Evolutionary conservation across 2,888 invertebrate species (phyloP).

Genomic region (Dorcus parallelipipedus): DNA sequence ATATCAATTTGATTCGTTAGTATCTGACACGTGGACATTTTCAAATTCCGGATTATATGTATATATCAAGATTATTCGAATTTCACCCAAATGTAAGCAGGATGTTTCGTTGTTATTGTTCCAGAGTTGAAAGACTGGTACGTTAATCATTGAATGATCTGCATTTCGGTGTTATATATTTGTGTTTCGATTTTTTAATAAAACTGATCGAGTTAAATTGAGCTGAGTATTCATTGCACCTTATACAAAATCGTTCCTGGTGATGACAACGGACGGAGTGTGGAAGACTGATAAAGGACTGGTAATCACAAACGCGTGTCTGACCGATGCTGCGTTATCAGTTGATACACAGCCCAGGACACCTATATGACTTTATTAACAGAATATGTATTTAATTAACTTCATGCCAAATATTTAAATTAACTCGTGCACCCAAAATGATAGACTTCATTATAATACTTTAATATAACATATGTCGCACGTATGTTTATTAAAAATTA

Average conservation of each 20-base stretch:
- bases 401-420: constrained; percentile 39
- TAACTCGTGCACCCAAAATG: constrained; percentile 16
- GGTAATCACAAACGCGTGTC: constrained; percentile 43
- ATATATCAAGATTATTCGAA: not conserved
- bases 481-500: not conserved
- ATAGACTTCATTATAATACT: constrained; percentile 35
- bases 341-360: constrained; percentile 41
- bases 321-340: constrained; percentile 44
- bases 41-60: not conserved
- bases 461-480: constrained; percentile 37
- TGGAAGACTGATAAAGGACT: constrained; percentile 41
- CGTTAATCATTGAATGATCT: too few relatives aligned
- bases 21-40: not conserved
- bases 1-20: constrained; percentile 1
- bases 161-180: too few relatives aligned
- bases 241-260: too few relatives aligned
- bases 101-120: not conserved
- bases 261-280: constrained; percentile 33
- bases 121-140: too few relatives aligned
- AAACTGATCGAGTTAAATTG: too few relatives aligned
- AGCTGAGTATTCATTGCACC: too few relatives aligned
- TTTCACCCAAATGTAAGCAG: not conserved
- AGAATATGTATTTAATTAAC: constrained; percentile 43
- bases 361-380: constrained; percentile 44
- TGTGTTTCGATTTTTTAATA: too few relatives aligned